Conservation (phyloP, 1,140 invertebrate genomes). For the Lithobius niger region DNA sequence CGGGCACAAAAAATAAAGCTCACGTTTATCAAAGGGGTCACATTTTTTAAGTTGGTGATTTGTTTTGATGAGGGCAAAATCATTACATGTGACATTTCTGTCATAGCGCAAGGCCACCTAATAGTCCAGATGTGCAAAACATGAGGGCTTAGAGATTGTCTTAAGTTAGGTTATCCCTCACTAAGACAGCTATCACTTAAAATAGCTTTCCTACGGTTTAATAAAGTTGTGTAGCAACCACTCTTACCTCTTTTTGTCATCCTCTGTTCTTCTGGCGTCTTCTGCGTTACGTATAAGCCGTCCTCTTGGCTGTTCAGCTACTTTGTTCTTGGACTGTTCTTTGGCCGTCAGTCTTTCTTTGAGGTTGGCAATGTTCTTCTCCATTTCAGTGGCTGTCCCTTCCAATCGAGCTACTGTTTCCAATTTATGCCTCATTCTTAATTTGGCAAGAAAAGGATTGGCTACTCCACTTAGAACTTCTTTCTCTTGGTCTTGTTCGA, state of each 20-base stretch:
- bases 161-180: too few relatives aligned
- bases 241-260: slow-evolving; percentile 1
- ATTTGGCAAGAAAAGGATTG: slow-evolving; percentile 8
- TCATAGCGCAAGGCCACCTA: too few relatives aligned
- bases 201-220: too few relatives aligned
- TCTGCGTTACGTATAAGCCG: slow-evolving; percentile 2
- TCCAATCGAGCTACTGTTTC: slow-evolving; percentile 1
- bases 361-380: background rate
- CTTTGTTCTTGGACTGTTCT: background rate
- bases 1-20: too few relatives aligned
- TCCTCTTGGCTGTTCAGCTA: background rate
- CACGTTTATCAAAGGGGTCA: too few relatives aligned
- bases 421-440: background rate
- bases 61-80: too few relatives aligned
- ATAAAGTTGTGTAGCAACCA: too few relatives aligned
- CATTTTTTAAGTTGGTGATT: too few relatives aligned
- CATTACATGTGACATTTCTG: too few relatives aligned
- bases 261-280: background rate
- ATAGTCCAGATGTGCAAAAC: too few relatives aligned
- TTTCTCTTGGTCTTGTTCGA: slow-evolving; percentile 10
- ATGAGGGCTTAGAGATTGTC: too few relatives aligned
- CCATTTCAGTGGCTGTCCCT: background rate
- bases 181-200: too few relatives aligned
- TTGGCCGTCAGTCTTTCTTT: background rate
- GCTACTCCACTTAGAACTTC: background rate